Percentiles rank a stretch among this genome's conserved stretches.
phyloP scores from a whole-genome alignment of 2,888 invertebrate species.

The Boloria euphrosyne region DNA sequence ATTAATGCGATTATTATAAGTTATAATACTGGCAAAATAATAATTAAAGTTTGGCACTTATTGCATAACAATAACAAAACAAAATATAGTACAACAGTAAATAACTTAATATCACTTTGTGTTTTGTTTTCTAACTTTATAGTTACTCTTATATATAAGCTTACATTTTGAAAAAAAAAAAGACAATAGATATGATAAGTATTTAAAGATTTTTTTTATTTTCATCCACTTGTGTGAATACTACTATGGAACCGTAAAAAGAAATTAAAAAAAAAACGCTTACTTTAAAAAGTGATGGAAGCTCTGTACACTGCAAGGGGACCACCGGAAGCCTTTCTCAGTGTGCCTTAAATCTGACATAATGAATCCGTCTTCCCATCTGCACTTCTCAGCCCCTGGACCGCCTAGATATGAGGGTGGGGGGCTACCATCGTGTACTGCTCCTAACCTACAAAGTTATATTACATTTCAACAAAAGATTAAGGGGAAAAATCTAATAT shows the following conservation, averaged over 20 bases:
- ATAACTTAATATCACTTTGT: no score
- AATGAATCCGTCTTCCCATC: slow-evolving; percentile 98
- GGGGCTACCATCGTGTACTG: slow-evolving; percentile 97
- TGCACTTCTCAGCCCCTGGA: slow-evolving; percentile 95
- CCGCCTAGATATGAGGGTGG: slow-evolving; percentile 97
- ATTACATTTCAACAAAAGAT: not conserved
- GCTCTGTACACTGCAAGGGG: slow-evolving; percentile 94
- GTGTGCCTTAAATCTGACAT: slow-evolving; percentile 97
- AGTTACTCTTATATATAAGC: no score
- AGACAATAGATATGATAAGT: not conserved
- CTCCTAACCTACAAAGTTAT: slow-evolving; percentile 87
- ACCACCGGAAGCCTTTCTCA: slow-evolving; percentile 97
- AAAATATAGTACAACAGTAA: no score
- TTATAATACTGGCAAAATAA: not conserved
- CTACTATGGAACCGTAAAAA: no score
- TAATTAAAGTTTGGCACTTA: not conserved
- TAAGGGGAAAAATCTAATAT: no score
- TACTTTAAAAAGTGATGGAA: slow-evolving; percentile 98
- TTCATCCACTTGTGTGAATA: no score
- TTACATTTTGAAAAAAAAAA: no score
- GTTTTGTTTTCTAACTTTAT: no score
- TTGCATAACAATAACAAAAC: no score
- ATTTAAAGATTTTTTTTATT: not conserved
- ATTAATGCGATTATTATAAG: not conserved
- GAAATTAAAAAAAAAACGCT: no score